Base-by-base conservation (phyloP, 2,797 vertebrate species). In the Tapera naevia region DNA sequence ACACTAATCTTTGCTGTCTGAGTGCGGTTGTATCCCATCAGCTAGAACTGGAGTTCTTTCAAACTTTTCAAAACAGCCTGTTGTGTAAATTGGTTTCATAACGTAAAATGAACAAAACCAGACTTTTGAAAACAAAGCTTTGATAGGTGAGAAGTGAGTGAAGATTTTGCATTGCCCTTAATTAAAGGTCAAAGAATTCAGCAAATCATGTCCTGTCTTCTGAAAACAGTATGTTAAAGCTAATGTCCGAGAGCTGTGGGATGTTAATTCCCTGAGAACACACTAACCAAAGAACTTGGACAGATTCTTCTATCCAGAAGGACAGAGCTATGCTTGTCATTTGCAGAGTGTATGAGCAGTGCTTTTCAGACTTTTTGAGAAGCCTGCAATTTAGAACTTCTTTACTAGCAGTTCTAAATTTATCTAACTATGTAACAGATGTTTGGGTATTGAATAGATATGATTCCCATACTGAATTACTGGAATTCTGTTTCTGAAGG, bases 71-170 rank as follows among this genome's bases (percentile, higher is more conserved):
- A 72, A 93, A 66, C 58, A 81, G 61, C 46, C 78, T 81, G 60
- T 82, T 92, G 74, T 91, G 58, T 96, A 84, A 94, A 91, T 57
- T 93, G 53, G 45, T 93, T 94, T 93, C 62, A 10, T 93, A 95
- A 89, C 60, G 22, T 4, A 80, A 73, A 60, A 76, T 62, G 11
- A 69, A 75, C 1, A 1, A 75, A 71, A 80, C 4, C 11, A 27
- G 25, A 15, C 33, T 69, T 83, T 24, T 45, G 57, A 67, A 85
- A 89, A 70, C 32, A 82, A 84, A 88, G 13, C 28, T 74, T 73
- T 5, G 65, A 65, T 91, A 81, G 46, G 37, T 72, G 69, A 66
- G 56, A 48, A 72, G n/a, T n/a, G 15, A 73, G 23, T 37, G 18
- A 69, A 69, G 51, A 51, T 92, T 94, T 86, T 89, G 11, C 58